Conservation (phyloP, 2,888 invertebrate genomes). For the Odontocerum albicorne region DNA sequence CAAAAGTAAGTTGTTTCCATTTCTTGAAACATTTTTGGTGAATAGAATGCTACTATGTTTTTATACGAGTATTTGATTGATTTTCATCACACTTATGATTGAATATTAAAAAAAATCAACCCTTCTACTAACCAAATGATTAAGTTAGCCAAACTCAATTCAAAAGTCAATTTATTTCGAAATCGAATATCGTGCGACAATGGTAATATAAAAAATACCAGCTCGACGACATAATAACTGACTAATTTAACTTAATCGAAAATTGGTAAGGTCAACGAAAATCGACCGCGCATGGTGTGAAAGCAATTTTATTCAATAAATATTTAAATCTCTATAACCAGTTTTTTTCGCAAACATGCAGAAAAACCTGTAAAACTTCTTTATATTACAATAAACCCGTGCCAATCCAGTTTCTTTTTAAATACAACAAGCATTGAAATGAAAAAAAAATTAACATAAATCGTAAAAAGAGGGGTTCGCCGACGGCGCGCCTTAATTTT, state of each 20-base stretch:
- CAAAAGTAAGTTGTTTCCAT: too few species aligned
- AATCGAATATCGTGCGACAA: too few species aligned
- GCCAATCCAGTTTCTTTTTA: conserved; percentile 20
- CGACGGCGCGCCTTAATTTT: conserved; percentile 20
- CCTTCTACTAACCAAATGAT: too few species aligned
- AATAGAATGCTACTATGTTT: too few species aligned
- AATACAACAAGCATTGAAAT: conserved; percentile 17
- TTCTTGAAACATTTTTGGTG: too few species aligned
- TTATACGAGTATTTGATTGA: too few species aligned
- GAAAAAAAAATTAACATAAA: conserved; percentile 14
- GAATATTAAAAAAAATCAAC: too few species aligned
- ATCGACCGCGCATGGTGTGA: conserved; percentile 30
- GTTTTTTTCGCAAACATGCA: conserved; percentile 26
- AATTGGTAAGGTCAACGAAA: conserved; percentile 31
- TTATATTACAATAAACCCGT: conserved; percentile 9
- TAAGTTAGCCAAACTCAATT: too few species aligned
- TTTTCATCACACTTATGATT: too few species aligned
- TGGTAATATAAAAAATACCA: conserved; percentile 1
- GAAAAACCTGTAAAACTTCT: conserved; percentile 28
- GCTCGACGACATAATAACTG: conserved; percentile 28
- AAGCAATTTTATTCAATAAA: conserved; percentile 34
- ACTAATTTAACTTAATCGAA: conserved; percentile 35
- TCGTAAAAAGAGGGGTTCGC: conserved; percentile 8
- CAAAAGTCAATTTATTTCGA: too few species aligned
- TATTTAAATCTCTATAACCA: conserved; percentile 24